Evolutionary conservation across 2,797 vertebrate genomes (phyloP).

Genomic region (Tachyglossus aculeatus): DNA sequence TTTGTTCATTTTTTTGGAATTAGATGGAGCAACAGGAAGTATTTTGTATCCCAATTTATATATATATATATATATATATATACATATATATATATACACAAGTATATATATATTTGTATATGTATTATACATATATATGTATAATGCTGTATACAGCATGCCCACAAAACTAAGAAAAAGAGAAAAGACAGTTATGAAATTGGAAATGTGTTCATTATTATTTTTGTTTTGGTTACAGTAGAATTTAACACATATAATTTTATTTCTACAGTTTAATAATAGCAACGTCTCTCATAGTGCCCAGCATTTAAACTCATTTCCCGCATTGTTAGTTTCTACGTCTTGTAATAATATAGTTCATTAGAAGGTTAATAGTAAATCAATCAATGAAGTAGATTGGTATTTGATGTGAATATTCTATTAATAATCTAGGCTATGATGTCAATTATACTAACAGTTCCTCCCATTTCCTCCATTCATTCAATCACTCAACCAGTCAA

Average conservation of each 20-base stretch:
- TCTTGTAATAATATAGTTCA: slow-evolving; percentile 5
- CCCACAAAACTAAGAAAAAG: neutral
- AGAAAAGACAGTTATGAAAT: too few species aligned
- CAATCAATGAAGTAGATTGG: slow-evolving; percentile 45
- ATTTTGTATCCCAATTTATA: too few species aligned
- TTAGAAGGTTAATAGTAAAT: slow-evolving; percentile 41
- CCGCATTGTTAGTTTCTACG: slow-evolving; percentile 21
- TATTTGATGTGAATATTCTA: slow-evolving; percentile 18
- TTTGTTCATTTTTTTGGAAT: too few species aligned
- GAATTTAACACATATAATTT: slow-evolving; percentile 19
- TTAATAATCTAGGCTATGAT: neutral
- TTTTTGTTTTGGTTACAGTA: slow-evolving; percentile 17
- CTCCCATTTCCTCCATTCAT: too few species aligned
- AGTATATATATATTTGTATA: too few species aligned
- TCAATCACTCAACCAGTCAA: too few species aligned
- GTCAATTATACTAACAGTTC: slow-evolving; percentile 2
- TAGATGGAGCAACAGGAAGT: too few species aligned
- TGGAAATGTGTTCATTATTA: too few species aligned
- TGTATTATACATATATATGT: too few species aligned
- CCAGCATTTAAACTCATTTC: slow-evolving; percentile 24
- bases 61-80: too few species aligned
- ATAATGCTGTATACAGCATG: neutral
- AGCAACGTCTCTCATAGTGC: slow-evolving; percentile 20
- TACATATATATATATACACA: too few species aligned
- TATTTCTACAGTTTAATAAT: slow-evolving; percentile 32